Evolutionary conservation across 2,797 vertebrate species (phyloP), one percentile per base, ranked within the genome.

Genomic region (Hylomyscus alleni): DNA sequence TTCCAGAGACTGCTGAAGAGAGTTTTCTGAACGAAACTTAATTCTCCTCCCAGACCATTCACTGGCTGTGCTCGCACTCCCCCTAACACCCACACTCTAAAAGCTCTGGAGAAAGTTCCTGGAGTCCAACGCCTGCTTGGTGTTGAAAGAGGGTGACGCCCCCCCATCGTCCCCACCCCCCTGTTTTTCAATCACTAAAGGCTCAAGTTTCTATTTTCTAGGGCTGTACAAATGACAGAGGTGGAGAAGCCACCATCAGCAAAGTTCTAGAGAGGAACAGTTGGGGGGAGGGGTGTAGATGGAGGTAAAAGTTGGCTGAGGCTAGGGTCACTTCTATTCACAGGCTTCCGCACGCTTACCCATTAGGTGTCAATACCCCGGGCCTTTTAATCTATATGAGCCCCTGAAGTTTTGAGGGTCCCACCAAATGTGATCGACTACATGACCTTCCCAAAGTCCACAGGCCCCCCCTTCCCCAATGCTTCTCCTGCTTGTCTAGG

Each of bases 31-130:
- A 82, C 20, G 90, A 93, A 89, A 86, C 77, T 44, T 15, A 88
- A 83, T 92, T 94, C 90, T 96, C 60, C 67, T 73, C 77, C 89
- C 47, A 91, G 58, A 77, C 78, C 52, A 77, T 44, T 75, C 80
- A 22, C n/a, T 10, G 44, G 34, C 83, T 85, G 24, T 62, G 8
- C 26, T 54, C 0, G 65, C 29, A 52, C 87, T 65, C 91, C 83
- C 34, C 81, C 58, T 69, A 24, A 83, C 76, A 40, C 34, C 90
- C 62, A 47, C n/a, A 56, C 67, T 81, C 69, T 62, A 6, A 94
- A 96, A 92, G 62, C 90, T 89, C 72, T 5, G 60, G 85, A 93
- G 87, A 85, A 88, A 92, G 89, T 93, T 54, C 50, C 89, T 76
- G 62, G 78, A 84, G 88, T 37, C 65, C 62, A 58, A 56, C 0